Evolutionary conservation across 2,888 invertebrate genomes (phyloP).

Genomic region (Campoplex capitator): DNA sequence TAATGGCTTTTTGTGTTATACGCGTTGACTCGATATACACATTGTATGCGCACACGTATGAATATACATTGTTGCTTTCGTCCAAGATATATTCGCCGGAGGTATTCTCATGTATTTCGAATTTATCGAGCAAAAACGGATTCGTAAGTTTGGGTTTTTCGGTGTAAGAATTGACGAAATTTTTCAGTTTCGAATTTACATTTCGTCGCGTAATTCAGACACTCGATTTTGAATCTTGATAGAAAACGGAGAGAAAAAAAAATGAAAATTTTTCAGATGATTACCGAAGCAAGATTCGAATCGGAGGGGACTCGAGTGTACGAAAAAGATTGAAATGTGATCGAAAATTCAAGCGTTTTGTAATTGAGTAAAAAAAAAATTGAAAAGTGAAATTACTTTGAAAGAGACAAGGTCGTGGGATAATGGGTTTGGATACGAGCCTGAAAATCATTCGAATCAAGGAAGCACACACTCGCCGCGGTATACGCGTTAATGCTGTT

Average conservation of each 20-base stretch:
- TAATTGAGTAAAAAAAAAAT: not conserved
- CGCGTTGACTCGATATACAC: not conserved
- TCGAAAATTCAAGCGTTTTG: not conserved
- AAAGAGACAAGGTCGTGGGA: not conserved
- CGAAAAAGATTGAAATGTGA: not conserved
- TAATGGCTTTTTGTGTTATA: constrained; percentile 38
- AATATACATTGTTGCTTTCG: not conserved
- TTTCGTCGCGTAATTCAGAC: too few relatives aligned
- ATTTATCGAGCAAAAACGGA: not conserved
- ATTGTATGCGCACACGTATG: not conserved
- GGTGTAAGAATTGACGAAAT: too few relatives aligned
- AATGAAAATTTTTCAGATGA: too few relatives aligned
- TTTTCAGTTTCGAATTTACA: too few relatives aligned
- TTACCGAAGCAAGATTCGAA: too few relatives aligned
- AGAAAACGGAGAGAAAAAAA: too few relatives aligned
- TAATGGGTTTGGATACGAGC: constrained; percentile 27
- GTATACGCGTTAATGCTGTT: not conserved
- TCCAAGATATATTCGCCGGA: not conserved
- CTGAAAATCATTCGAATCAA: constrained; percentile 12
- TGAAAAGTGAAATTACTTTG: not conserved
- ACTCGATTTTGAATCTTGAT: too few relatives aligned
- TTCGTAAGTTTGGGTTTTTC: too few relatives aligned
- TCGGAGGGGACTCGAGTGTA: too few relatives aligned
- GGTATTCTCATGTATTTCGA: not conserved
- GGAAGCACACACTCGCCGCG: not conserved